Conservation (phyloP, 2,888 invertebrate genomes). For the Amitus sp. region DNA sequence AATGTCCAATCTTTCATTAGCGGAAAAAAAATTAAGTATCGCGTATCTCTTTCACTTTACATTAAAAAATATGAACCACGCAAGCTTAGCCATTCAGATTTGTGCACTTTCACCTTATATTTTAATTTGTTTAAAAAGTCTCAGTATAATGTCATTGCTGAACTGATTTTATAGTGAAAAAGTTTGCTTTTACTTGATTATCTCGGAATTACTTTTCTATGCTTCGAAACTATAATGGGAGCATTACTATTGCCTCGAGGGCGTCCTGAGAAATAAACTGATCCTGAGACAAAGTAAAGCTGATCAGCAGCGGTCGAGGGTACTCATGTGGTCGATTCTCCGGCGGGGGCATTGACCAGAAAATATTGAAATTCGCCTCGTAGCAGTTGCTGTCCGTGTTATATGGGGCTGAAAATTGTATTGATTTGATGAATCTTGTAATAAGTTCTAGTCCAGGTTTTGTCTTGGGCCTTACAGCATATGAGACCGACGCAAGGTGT, state of each 20-base stretch:
- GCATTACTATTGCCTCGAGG: slow-evolving; percentile 80
- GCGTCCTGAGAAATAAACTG: slow-evolving; percentile 82
- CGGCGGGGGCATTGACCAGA: slow-evolving; percentile 95
- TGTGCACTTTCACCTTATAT: too few species aligned
- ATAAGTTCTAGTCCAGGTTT: too few species aligned
- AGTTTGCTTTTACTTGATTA: too few species aligned
- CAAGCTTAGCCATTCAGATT: too few species aligned
- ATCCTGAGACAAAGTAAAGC: slow-evolving; percentile 86
- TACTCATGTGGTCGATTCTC: slow-evolving; percentile 93
- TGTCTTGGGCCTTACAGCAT: slow-evolving; percentile 90
- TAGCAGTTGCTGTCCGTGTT: slow-evolving; percentile 81
- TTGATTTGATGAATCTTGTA: neutral
- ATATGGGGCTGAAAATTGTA: slow-evolving; percentile 75
- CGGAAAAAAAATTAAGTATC: too few species aligned
- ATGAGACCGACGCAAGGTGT: slow-evolving; percentile 93
- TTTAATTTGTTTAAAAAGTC: too few species aligned
- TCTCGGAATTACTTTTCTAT: slow-evolving; percentile 3
- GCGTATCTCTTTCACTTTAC: too few species aligned
- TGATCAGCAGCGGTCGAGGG: slow-evolving; percentile 90
- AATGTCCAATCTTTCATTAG: too few species aligned
- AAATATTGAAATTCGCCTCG: slow-evolving; percentile 86
- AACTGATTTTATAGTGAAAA: too few species aligned
- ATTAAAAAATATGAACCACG: too few species aligned
- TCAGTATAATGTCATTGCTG: too few species aligned
- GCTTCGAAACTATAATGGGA: slow-evolving; percentile 2